These are phyloP conservation scores for Temnothorax longispinosus DNA, from an alignment of 1,140 invertebrate species.

Conservation along the genomic window DNA sequence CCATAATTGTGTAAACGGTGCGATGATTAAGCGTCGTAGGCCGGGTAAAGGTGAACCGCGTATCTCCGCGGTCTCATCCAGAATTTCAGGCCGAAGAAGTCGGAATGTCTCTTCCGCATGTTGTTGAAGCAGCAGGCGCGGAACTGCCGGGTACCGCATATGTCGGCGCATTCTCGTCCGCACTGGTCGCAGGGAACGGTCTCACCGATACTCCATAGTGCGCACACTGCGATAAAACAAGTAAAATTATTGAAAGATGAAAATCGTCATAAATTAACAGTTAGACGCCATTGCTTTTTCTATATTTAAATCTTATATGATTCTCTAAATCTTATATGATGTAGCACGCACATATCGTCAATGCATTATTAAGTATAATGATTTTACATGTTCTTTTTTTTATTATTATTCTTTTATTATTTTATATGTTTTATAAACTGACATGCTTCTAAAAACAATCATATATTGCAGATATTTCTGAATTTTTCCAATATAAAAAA, in stretches of 20 bases:
- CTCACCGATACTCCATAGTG: constrained; percentile 78
- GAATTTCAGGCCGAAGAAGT: constrained; percentile 64
- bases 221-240: constrained; percentile 71
- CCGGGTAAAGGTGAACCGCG: constrained; percentile 56
- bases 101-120: constrained; percentile 83
- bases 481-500: background rate
- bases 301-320: background rate
- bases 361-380: background rate
- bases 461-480: background rate
- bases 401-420: too few species aligned
- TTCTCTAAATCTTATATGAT: background rate
- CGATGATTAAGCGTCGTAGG: constrained; percentile 61
- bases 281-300: background rate
- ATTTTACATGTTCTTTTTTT: background rate
- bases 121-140: constrained; percentile 89
- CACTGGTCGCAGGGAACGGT: constrained; percentile 86
- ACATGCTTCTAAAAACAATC: too few species aligned
- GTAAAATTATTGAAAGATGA: background rate
- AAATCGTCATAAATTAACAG: background rate
- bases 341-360: background rate
- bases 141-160: constrained; percentile 87
- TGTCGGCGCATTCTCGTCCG: constrained; percentile 86
- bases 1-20: background rate
- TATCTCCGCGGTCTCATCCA: constrained; percentile 71
- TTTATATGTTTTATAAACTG: too few species aligned